phyloP scores from a whole-genome alignment of 2,113 vertebrate genomes.

The Hippocampus comes region DNA sequence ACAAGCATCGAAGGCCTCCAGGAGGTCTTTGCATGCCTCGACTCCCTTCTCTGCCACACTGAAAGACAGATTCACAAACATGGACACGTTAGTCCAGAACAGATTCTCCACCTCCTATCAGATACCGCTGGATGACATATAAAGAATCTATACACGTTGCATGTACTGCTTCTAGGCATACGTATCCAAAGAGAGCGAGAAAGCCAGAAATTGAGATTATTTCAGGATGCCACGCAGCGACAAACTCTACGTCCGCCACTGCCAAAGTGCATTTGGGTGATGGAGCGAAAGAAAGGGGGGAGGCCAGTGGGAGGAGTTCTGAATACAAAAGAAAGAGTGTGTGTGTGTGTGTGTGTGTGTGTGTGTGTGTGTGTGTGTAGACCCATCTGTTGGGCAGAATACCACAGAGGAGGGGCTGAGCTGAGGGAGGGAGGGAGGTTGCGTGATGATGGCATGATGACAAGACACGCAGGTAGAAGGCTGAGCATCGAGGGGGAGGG shows the following conservation, averaged over 20 bases:
- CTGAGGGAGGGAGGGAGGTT: slow-evolving; percentile 16
- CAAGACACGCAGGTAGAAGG: slow-evolving; percentile 17
- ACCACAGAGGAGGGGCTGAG: not conserved
- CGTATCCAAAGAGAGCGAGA: not conserved
- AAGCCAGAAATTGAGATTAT: slow-evolving; percentile 37
- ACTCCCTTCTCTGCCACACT: slow-evolving; percentile 72
- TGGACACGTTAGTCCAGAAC: not conserved
- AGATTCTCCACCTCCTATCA: not conserved
- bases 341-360: slow-evolving; percentile 22
- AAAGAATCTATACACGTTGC: too few species aligned
- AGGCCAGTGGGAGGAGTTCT: slow-evolving; percentile 10
- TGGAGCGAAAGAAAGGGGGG: slow-evolving; percentile 42
- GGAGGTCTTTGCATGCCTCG: slow-evolving; percentile 73
- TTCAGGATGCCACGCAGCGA: slow-evolving; percentile 33
- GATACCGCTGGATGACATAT: not conserved
- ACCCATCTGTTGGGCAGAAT: slow-evolving; percentile 44
- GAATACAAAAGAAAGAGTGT: slow-evolving; percentile 13
- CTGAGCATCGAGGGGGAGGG: slow-evolving; percentile 9
- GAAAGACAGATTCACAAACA: slow-evolving; percentile 11
- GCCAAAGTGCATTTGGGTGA: slow-evolving; percentile 65
- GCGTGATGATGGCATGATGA: slow-evolving; percentile 43
- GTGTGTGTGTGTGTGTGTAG: slow-evolving; percentile 20
- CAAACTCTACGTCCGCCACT: slow-evolving; percentile 46
- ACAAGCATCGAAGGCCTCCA: slow-evolving; percentile 75
- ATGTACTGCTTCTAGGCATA: too few species aligned